These are phyloP conservation scores for Cephalotes varians DNA, from an alignment of 2,888 invertebrate genomes.

Conservation along the genomic window DNA sequence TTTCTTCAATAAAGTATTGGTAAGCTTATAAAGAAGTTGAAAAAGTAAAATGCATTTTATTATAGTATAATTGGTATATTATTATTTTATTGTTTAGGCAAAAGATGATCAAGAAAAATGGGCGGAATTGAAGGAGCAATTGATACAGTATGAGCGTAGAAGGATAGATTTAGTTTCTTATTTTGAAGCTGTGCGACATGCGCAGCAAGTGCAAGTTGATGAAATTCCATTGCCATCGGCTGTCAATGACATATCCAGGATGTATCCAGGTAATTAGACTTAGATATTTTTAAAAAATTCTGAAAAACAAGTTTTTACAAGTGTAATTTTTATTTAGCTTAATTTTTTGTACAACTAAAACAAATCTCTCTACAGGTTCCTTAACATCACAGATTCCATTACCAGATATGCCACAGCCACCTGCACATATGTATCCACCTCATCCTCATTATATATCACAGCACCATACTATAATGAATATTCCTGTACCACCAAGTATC, in stretches of 20 bases:
- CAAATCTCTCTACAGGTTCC: conserved; percentile 75
- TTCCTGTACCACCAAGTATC: conserved; percentile 89
- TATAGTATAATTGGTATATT: conserved; percentile 36
- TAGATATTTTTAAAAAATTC: conserved; percentile 2
- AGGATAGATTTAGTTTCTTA: conserved; percentile 95
- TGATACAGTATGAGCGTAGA: conserved; percentile 97
- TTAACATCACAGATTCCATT: conserved; percentile 88
- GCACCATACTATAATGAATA: conserved; percentile 86
- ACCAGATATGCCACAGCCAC: conserved; percentile 86
- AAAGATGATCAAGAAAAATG: conserved; percentile 98
- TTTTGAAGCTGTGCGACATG: conserved; percentile 97
- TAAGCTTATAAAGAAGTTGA: conserved; percentile 53
- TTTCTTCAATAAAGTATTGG: conserved; percentile 60
- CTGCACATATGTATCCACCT: conserved; percentile 81
- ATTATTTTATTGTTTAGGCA: conserved; percentile 88
- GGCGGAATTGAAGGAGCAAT: conserved; percentile 95
- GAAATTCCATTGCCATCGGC: conserved; percentile 96
- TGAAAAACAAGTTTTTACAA: neutral
- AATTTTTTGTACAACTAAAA: neutral
- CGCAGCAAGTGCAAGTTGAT: conserved; percentile 97
- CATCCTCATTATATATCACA: conserved; percentile 83
- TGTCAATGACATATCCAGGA: conserved; percentile 80
- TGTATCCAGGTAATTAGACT: conserved; percentile 78
- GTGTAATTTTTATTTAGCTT: too few species aligned
- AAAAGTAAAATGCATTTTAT: conserved; percentile 1